These are phyloP conservation scores for Corapipo altera DNA, from an alignment of 2,113 vertebrate genomes.

Conservation along the genomic window DNA sequence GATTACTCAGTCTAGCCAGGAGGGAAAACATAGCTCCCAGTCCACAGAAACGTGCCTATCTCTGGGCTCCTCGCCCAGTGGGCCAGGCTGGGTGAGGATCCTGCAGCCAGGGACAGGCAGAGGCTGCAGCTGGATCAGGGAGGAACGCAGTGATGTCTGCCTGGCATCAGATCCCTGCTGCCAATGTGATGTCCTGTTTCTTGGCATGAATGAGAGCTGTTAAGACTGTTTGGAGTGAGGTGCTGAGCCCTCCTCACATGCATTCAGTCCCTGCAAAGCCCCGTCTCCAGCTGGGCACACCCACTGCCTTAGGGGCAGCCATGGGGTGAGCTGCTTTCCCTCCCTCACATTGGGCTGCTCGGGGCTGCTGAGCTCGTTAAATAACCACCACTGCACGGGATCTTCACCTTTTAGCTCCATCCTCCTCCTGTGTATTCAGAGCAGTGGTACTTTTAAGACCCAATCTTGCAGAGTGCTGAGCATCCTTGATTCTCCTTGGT, in stretches of 20 bases:
- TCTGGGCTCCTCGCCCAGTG: rapidly evolving
- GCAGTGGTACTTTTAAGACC: background rate
- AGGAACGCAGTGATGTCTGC: background rate
- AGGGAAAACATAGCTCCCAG: background rate
- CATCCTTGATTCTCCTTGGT: background rate
- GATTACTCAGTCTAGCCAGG: background rate
- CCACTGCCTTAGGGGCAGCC: background rate
- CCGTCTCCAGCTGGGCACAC: background rate
- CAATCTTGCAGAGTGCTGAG: background rate
- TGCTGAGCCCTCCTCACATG: background rate
- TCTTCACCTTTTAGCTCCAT: background rate
- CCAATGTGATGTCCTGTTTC: background rate
- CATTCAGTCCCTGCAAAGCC: background rate
- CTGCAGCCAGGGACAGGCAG: background rate
- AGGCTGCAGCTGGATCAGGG: background rate
- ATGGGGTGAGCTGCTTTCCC: background rate
- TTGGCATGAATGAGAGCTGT: background rate
- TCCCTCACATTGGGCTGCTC: background rate
- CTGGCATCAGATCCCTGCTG: background rate
- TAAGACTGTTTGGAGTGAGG: background rate
- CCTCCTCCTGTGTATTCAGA: background rate
- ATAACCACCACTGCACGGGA: background rate
- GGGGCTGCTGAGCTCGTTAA: background rate
- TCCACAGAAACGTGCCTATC: rapidly evolving
- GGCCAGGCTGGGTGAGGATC: background rate